Conservation (phyloP, 2,888 invertebrate genomes). For the Ernsta delagoae region DNA sequence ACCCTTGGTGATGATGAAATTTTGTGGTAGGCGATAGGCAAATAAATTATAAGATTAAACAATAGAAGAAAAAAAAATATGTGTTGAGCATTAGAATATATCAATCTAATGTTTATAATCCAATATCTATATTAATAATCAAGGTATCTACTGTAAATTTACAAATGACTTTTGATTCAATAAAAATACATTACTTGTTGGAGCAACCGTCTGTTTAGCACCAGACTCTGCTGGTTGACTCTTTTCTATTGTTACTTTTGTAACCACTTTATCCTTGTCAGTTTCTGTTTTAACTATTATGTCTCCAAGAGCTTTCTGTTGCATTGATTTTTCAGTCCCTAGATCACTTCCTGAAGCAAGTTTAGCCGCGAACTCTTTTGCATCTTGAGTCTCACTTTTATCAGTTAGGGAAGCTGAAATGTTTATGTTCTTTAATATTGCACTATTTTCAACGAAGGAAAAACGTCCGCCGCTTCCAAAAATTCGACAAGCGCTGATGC, state of each 20-base stretch:
- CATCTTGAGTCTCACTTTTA: constrained; percentile 55
- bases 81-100: too few species aligned
- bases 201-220: constrained; percentile 46
- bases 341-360: constrained; percentile 43
- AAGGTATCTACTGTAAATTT: too few species aligned
- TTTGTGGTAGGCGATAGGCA: too few species aligned
- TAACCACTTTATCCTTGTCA: constrained; percentile 65
- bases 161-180: too few species aligned
- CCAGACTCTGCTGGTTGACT: constrained; percentile 43
- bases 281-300: constrained; percentile 76
- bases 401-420: constrained; percentile 59
- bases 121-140: too few species aligned
- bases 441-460: constrained; percentile 43
- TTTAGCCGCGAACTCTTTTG: constrained; percentile 43
- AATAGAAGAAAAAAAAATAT: too few species aligned
- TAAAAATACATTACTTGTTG: constrained; percentile 57
- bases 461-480: constrained; percentile 51
- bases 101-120: too few species aligned
- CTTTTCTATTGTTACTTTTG: constrained; percentile 77
- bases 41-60: too few species aligned
- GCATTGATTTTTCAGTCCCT: constrained; percentile 52
- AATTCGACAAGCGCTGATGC: constrained; percentile 50
- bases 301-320: constrained; percentile 63
- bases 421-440: constrained; percentile 56
- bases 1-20: too few species aligned